A percentile compares a stretch with the other conserved stretches of the same genome.
phyloP scores from a whole-genome alignment of 1,140 invertebrate genomes.

The Dreissena polymorpha region DNA sequence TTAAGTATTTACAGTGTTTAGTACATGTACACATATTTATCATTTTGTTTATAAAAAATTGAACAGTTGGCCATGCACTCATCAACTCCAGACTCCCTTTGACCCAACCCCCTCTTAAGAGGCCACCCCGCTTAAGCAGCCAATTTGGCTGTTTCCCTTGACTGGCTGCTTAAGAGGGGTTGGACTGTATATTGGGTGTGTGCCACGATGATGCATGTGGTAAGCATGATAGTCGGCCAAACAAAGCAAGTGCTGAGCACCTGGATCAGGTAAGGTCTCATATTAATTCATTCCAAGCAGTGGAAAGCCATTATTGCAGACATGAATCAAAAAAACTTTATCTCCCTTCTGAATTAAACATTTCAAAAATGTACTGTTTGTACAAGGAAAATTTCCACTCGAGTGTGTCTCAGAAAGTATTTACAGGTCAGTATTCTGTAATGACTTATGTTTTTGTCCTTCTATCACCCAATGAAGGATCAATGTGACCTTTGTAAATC shows the following conservation, averaged over 20 bases:
- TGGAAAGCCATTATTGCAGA: slow-evolving; percentile 38
- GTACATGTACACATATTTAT: no score
- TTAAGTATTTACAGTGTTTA: no score
- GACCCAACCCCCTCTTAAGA: no score
- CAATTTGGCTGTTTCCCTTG: no score
- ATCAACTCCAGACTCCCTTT: no score
- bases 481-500: slow-evolving; percentile 6
- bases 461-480: not conserved
- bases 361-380: slow-evolving; percentile 21
- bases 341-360: not conserved
- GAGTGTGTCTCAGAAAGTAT: not conserved
- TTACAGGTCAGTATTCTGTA: slow-evolving; percentile 2
- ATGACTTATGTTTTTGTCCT: not conserved
- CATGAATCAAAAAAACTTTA: slow-evolving; percentile 25
- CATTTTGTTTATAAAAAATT: no score
- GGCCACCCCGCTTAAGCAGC: no score
- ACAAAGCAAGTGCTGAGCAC: not conserved
- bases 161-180: no score
- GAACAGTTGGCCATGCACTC: no score
- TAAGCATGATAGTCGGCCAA: slow-evolving; percentile 5
- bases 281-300: slow-evolving; percentile 5
- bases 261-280: slow-evolving; percentile 8
- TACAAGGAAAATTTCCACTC: not conserved
- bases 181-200: not conserved
- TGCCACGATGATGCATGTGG: slow-evolving; percentile 1